These are phyloP conservation scores for Aphaenogaster ashmeadi DNA, from an alignment of 1,140 invertebrate genomes.

Conservation along the genomic window DNA sequence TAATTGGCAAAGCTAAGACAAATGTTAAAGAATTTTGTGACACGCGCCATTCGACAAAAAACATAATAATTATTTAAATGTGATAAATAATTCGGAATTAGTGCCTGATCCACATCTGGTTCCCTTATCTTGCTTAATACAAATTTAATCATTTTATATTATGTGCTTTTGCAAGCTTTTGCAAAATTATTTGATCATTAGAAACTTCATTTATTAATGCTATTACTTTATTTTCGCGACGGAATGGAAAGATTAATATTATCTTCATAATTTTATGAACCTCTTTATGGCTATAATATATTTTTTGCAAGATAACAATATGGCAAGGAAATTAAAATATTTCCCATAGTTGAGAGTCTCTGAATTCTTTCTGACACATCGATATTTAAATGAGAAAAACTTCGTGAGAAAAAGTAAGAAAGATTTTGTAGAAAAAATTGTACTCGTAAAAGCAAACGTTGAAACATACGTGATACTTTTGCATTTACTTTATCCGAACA, in stretches of 20 bases:
- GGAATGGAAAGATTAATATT: background rate
- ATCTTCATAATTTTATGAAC: constrained; percentile 5
- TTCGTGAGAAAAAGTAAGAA: background rate
- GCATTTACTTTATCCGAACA: constrained; percentile 24
- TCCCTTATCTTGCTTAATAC: background rate
- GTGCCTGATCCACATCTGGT: no score
- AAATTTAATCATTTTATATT: background rate
- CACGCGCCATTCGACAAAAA: no score
- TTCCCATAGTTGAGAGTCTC: background rate
- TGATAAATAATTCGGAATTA: no score
- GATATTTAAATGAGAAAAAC: background rate
- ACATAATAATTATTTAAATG: no score
- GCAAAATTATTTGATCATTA: constrained; percentile 9
- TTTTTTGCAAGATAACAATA: background rate
- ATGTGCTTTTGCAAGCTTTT: constrained; percentile 9
- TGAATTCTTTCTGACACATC: background rate
- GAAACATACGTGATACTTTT: constrained; percentile 16
- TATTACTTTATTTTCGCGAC: background rate
- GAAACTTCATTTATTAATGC: background rate
- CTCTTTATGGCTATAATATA: background rate
- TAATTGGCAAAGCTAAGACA: no score
- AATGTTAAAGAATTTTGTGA: no score
- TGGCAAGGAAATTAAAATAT: background rate
- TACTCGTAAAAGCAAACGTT: background rate
- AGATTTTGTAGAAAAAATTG: background rate